Conservation (phyloP, 2,113 vertebrate genomes). For the Galemys pyrenaicus region DNA sequence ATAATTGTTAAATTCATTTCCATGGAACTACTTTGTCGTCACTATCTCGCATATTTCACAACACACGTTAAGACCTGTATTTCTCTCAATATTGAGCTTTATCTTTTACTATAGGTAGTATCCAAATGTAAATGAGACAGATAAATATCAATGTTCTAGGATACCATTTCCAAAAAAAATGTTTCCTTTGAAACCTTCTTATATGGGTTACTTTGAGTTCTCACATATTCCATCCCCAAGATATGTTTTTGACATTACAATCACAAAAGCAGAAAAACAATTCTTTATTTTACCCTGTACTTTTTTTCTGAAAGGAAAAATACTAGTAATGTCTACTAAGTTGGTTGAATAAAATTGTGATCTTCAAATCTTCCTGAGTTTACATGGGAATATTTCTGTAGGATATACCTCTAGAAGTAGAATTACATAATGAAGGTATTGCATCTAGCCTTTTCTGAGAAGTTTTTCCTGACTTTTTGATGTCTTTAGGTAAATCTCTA, state of each 20-base stretch:
- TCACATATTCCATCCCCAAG: background rate
- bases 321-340: background rate
- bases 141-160: background rate
- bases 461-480: background rate
- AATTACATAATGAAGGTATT: background rate
- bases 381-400: background rate
- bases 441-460: background rate
- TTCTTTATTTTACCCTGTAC: background rate
- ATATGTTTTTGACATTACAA: background rate
- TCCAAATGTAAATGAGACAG: background rate
- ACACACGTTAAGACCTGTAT: background rate
- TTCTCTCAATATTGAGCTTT: background rate
- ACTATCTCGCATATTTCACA: background rate
- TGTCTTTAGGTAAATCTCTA: background rate
- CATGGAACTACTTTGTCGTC: background rate
- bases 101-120: background rate
- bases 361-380: background rate
- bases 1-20: background rate
- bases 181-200: background rate
- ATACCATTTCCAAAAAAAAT: background rate
- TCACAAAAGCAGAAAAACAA: background rate
- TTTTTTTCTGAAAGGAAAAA: slow-evolving; percentile 21
- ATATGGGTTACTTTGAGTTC: background rate
- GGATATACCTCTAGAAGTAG: background rate
- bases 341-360: background rate